Evolutionary conservation across 1,140 invertebrate genomes (phyloP).

Genomic region (Acromyrmex echinatior): DNA sequence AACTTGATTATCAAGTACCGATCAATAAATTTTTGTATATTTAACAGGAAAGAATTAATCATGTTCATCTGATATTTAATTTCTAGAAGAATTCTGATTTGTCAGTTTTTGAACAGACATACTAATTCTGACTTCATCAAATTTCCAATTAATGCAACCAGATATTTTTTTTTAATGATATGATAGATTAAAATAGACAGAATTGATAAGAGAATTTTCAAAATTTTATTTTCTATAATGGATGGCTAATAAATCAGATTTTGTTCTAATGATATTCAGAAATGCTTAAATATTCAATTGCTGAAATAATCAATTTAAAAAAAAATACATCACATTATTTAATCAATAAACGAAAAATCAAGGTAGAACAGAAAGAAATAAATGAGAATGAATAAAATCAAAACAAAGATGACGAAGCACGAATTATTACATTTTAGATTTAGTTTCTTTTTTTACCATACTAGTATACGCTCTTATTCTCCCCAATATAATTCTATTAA

Average conservation of each 20-base stretch:
- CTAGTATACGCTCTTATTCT: not conserved
- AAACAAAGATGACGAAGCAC: not conserved
- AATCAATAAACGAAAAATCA: conserved; percentile 3
- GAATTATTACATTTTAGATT: conserved; percentile 23
- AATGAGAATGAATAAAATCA: not conserved
- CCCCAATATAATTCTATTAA: conserved; percentile 31
- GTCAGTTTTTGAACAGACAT: too few species aligned
- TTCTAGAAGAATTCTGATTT: too few species aligned
- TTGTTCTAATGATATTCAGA: not conserved
- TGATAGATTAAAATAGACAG: not conserved
- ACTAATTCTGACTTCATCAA: too few species aligned
- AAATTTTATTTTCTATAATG: not conserved
- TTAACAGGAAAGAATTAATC: too few species aligned
- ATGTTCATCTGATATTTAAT: too few species aligned
- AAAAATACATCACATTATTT: not conserved
- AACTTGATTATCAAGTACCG: too few species aligned
- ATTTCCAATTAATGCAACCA: too few species aligned
- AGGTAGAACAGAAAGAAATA: not conserved
- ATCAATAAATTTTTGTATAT: too few species aligned
- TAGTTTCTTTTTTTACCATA: not conserved
- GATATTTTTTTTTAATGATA: not conserved
- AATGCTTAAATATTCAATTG: not conserved
- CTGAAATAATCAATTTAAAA: not conserved
- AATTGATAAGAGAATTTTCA: not conserved
- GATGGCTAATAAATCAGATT: not conserved